Evolutionary conservation across 2,888 invertebrate species (phyloP), one percentile per base, ranked within the genome.

Genomic region (Hedya salicella): DNA sequence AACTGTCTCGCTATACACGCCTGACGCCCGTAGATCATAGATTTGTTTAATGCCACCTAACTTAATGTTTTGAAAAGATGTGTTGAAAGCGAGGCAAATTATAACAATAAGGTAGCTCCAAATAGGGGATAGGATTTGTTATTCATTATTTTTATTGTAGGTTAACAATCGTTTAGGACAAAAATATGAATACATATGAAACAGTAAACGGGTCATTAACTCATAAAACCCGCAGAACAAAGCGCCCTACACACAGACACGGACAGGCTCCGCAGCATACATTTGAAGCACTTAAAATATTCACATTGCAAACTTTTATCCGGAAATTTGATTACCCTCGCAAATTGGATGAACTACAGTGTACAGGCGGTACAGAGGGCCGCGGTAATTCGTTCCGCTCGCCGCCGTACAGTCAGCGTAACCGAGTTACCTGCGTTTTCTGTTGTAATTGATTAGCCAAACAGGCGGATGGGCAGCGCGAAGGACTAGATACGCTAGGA

Each of bases 391-490:
- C 17, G 52, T 50, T 30, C 54, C 36, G 52, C 25, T 17, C 16
- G 3, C 48, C 25, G 48, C 11, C 40, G 40, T 32, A 13, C 3
- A 40, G 14, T 17, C 17, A 17, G 48, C 53, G 52, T 65, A 52
- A 65, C 50, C 36, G 21, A 59, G 46, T 65, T 65, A 52, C 32
- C 44, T 44, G 49, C 42, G 52, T 30, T 52, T 52, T 49, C 40
- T 36, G 40, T 11, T 21, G 21, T 52, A 57, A 57, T 65, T 59
- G 59, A 59, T 59, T 59, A 65, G 59, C 39, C 44, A 46, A 65
- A 54, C 36, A 17, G 19, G 52, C 14, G 17, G 40, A 25, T 30
- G 25, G 42, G 9, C 21, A 19, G 17, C 32, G 25, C 16, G 42
- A 2, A 30, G 13, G 6, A 11, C 48, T 25, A 25, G n/a, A n/a